A percentile compares a stretch with the other conserved stretches of the same genome.
phyloP scores from a whole-genome alignment of 2,113 vertebrate species.

The Channa maculata region DNA sequence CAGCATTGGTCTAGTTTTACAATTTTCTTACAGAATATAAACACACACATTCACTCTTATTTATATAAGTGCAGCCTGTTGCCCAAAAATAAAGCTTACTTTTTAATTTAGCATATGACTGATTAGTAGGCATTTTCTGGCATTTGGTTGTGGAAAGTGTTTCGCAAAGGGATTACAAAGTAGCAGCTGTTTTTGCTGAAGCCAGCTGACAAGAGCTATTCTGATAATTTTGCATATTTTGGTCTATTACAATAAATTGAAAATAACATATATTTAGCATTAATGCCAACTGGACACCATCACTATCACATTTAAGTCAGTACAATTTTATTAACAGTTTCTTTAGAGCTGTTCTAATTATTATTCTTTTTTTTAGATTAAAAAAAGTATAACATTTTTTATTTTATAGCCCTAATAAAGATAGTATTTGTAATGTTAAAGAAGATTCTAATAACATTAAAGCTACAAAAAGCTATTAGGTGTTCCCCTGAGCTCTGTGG shows the following conservation, averaged over 20 bases:
- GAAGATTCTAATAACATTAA: no score
- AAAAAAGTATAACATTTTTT: no score
- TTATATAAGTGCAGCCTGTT: background rate
- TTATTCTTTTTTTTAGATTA: no score
- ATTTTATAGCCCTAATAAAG: no score
- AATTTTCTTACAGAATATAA: background rate
- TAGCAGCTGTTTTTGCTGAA: conserved; percentile 31
- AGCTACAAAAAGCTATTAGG: no score
- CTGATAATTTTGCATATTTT: conserved; percentile 2
- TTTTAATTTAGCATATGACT: conserved; percentile 1
- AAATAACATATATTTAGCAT: conserved; percentile 6
- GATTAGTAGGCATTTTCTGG: background rate
- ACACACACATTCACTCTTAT: background rate
- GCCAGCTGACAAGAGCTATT: background rate
- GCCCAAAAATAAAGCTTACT: conserved; percentile 6
- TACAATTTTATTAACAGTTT: background rate
- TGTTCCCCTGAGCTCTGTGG: no score
- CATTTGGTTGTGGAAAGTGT: no score
- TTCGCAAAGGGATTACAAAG: background rate
- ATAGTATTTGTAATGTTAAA: no score
- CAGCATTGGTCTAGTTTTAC: background rate
- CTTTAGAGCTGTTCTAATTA: no score
- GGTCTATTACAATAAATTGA: background rate
- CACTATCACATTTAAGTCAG: no score
- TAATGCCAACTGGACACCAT: background rate